Evolutionary conservation across 23 tunicate genomes (phyloP).

Genomic region (Clavelina lepadiformis): DNA sequence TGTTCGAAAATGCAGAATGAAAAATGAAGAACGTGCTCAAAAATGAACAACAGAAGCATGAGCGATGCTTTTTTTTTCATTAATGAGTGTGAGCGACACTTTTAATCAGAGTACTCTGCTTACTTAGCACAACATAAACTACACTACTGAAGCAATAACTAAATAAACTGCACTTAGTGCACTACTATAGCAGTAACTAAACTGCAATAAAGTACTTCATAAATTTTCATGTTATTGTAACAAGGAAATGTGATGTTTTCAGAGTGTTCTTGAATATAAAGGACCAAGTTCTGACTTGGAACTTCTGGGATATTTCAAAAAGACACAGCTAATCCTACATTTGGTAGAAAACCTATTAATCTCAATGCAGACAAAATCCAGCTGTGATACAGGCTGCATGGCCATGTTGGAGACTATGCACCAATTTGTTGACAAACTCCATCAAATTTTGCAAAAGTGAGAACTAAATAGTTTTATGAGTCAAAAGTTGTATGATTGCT

Average conservation of each 20-base stretch:
- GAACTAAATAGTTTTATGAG: not conserved
- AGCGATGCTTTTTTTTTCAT: too few relatives aligned
- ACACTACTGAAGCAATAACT: too few relatives aligned
- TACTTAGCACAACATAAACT: too few relatives aligned
- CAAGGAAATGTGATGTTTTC: conserved; percentile 4
- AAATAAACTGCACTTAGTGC: too few relatives aligned
- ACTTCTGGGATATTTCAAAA: conserved; percentile 53
- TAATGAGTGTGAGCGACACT: too few relatives aligned
- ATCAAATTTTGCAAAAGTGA: conserved; percentile 50
- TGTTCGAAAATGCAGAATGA: too few relatives aligned
- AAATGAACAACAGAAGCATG: too few relatives aligned
- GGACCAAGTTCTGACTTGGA: conserved; percentile 78
- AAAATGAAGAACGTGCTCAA: too few relatives aligned
- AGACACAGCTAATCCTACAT: conserved; percentile 37
- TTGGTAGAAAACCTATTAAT: conserved; percentile 48
- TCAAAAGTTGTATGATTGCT: not conserved
- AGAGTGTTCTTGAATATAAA: conserved; percentile 65
- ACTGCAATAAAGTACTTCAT: too few relatives aligned
- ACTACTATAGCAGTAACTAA: too few relatives aligned
- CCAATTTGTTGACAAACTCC: conserved; percentile 37
- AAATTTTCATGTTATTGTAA: too few relatives aligned
- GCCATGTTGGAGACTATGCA: conserved; percentile 67
- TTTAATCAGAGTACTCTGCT: too few relatives aligned
- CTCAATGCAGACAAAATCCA: conserved; percentile 8
- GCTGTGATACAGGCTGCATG: conserved; percentile 36